phyloP scores from a whole-genome alignment of 1,140 invertebrate genomes.

The Ruditapes philippinarum region DNA sequence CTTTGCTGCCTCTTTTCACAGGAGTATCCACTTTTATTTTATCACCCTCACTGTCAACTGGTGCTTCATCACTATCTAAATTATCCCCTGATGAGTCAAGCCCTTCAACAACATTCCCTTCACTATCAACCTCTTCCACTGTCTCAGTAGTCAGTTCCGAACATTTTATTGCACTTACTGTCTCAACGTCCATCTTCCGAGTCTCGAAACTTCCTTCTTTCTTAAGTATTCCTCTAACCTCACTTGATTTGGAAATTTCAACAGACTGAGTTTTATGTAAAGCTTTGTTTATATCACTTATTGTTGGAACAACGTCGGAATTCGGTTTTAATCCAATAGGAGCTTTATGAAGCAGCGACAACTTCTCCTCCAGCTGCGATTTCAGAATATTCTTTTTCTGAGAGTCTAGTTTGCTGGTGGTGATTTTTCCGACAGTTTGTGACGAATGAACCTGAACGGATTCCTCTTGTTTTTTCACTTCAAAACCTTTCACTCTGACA shows the following conservation, averaged over 20 bases:
- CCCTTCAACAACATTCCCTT: conserved; percentile 13
- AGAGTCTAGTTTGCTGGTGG: conserved; percentile 25
- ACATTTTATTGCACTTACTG: conserved; percentile 32
- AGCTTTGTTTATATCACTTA: conserved; percentile 54
- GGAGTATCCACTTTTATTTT: neutral
- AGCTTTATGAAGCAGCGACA: conserved; percentile 25
- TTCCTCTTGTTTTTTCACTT: conserved; percentile 59
- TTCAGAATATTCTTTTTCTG: conserved; percentile 61
- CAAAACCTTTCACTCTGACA: conserved; percentile 56
- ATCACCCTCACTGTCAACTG: neutral
- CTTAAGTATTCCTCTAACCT: conserved; percentile 77
- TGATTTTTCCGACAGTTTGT: conserved; percentile 54
- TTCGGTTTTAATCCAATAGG: conserved; percentile 33
- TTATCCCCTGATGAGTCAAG: conserved; percentile 60
- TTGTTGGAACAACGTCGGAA: conserved; percentile 17
- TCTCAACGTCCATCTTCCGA: conserved; percentile 87
- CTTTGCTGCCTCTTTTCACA: conserved; percentile 38
- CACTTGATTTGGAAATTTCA: conserved; percentile 59
- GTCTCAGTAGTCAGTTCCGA: neutral
- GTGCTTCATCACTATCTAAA: conserved; percentile 54
- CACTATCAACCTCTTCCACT: conserved; percentile 20
- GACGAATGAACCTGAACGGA: neutral
- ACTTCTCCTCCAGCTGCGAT: conserved; percentile 46
- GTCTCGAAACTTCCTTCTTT: conserved; percentile 79
- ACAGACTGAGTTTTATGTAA: conserved; percentile 61